phyloP scores from a whole-genome alignment of 2,797 vertebrate genomes.

The Mareca penelope region DNA sequence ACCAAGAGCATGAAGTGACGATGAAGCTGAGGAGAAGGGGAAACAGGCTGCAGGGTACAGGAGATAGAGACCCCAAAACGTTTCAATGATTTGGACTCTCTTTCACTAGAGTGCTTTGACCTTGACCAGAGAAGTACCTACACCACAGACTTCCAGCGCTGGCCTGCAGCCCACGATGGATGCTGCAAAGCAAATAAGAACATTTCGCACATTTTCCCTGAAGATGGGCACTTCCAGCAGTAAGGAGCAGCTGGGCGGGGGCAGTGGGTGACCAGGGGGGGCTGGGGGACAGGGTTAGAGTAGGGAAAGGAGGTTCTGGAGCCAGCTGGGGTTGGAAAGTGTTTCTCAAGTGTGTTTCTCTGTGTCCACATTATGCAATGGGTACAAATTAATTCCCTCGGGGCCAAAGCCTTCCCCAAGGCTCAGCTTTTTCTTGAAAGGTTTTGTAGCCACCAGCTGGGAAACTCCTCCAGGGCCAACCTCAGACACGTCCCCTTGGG shows the following conservation, averaged over 20 bases:
- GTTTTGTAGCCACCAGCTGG: not conserved
- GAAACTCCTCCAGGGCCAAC: not conserved
- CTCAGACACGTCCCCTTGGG: not conserved
- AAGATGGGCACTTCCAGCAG: not conserved
- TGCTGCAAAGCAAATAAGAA: not conserved
- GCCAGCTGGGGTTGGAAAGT: not conserved
- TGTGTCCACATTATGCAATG: not conserved
- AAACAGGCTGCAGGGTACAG: not conserved
- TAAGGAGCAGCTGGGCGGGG: constrained; percentile 5
- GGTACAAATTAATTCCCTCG: not conserved
- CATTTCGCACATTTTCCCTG: not conserved
- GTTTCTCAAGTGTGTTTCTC: not conserved
- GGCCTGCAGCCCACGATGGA: not conserved
- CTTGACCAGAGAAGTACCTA: constrained; percentile 30
- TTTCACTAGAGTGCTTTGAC: constrained; percentile 11
- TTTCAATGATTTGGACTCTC: not conserved
- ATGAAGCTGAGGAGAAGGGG: not conserved
- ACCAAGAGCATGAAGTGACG: fast-evolving
- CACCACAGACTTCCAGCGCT: not conserved
- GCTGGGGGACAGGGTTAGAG: not conserved
- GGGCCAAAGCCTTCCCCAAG: not conserved
- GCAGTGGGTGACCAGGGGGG: not conserved
- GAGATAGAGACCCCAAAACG: not conserved
- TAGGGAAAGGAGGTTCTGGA: not conserved
- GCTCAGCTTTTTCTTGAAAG: not conserved